Evolutionary conservation across 2,113 vertebrate species (phyloP), one percentile per base, ranked within the genome.

Genomic region (Nanorana parkeri): DNA sequence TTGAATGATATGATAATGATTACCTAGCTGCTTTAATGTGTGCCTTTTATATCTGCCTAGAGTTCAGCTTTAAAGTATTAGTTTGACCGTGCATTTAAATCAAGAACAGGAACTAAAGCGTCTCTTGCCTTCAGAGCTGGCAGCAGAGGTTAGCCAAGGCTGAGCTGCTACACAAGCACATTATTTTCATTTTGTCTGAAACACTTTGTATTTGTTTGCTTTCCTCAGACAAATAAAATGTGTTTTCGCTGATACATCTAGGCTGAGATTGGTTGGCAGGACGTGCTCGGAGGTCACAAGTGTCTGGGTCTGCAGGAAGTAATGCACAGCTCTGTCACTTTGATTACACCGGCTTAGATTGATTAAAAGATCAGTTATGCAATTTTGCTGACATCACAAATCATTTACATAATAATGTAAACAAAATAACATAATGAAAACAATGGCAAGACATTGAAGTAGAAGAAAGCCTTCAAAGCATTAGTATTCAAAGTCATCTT

Each of bases 361-460:
- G 69, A 81, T 75, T 67, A 81, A 81, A 74, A 81, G 69, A 81
- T 81, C 66, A 67, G 80, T 66, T 66, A 71, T 81, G 64, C 80
- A 67, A 67, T 81, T 81, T 41, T 81, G 61, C 69, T 71, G 78
- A 80, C 78, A 75, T 81, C 51, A 26, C 61, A 32, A 65, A 28
- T 47, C 16, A 81, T 81, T 67, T 81, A 73, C 80, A 81, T 81
- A 81, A 54, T 47, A 81, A 74, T 81, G 26, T 13, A 21, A 74
- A 75, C 56, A 67, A 74, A 74, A 26, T 28, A 24, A 56, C 65
- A 20, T 28, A 60, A 56, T 75, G 60, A 75, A 60, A 61, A 61
- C 41, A 75, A 36, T 7, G 10, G 13, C 7, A 74, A 58, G 29
- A 17, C 24, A 58, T 16, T 20, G 20, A 16, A 73, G 51, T 5